Base-by-base conservation (phyloP, 2,888 invertebrate genomes). In the Cybosia mesomella region DNA sequence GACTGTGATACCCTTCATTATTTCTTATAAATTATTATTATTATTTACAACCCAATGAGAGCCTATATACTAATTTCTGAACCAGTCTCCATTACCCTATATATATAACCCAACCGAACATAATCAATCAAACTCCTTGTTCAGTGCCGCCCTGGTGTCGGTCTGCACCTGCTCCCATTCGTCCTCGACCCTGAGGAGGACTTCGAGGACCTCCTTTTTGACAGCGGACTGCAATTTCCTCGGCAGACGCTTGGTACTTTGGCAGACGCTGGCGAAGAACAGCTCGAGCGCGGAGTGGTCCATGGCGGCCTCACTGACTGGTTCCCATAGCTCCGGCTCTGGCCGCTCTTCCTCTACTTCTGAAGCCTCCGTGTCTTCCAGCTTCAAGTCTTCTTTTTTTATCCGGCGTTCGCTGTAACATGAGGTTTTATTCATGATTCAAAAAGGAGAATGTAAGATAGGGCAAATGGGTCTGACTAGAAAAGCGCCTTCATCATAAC, bases 231-330 rank as follows among this genome's bases (percentile, higher is more conserved):
- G 93, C 64, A 83, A 79, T 55, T 81, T 85, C 53, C 83, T 77
- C 5, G 94, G 91, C 39, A 95, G 83, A 1, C 93, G 83, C 76
- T 88, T 89, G 49, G 91, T 86, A 81, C 93, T 92, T 76, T 92
- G 92, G 78, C 94, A 94, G 64, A 94, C 91, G 79, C 93, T 93
- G 18, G 94, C 94, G 74, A 95, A 95, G 87, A 94, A 95, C 78
- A 95, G 81, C 53, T 94, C 94, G 34, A 95, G 72, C 1, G 92
- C 87, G 66, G 92, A 92, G 32, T 88, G 81, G 60, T 87, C 91
- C 1, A 67, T 39, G 69, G 70, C 60, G 36, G 64, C 24, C 53
- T 55, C 64, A 28, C 64, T 55, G 11, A 77, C 79, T 0, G 87
- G 83, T 49, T 91, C 91, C 92, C 90, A 91, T n/a, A 72, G 68